Percentiles rank a stretch among this genome's conserved stretches.
These are phyloP conservation scores for Idaea aversata DNA, from an alignment of 2,888 invertebrate genomes.

Conservation along the genomic window DNA sequence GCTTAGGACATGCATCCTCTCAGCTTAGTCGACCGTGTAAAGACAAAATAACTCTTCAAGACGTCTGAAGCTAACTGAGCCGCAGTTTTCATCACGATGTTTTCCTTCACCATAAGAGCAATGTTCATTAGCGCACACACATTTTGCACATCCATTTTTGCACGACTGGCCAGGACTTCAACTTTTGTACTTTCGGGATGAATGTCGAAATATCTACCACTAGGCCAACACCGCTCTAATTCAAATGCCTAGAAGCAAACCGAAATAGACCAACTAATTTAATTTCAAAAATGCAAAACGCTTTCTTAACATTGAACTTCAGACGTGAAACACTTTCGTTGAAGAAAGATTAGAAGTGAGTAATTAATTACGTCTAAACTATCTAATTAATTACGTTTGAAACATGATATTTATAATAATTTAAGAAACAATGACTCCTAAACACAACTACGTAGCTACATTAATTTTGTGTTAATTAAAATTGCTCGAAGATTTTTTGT, in stretches of 20 bases:
- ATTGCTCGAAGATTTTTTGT: not conserved
- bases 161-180: too few relatives aligned
- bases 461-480: not conserved
- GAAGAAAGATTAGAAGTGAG: not conserved
- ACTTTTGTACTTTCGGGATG: too few relatives aligned
- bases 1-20: too few relatives aligned
- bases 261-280: not conserved
- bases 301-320: not conserved
- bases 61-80: too few relatives aligned
- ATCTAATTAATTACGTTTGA: not conserved
- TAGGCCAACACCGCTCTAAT: too few relatives aligned
- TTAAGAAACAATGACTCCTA: not conserved
- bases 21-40: too few relatives aligned
- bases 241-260: not conserved
- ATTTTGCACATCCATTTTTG: too few relatives aligned
- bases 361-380: not conserved
- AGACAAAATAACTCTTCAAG: too few relatives aligned
- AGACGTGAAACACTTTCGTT: not conserved
- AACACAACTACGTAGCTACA: not conserved
- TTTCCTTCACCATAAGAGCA: too few relatives aligned
- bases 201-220: too few relatives aligned
- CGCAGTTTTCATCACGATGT: too few relatives aligned
- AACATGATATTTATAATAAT: not conserved
- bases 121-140: too few relatives aligned
- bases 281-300: not conserved